phyloP scores from a whole-genome alignment of 2,888 invertebrate genomes.

The Syrista parreyssii region DNA sequence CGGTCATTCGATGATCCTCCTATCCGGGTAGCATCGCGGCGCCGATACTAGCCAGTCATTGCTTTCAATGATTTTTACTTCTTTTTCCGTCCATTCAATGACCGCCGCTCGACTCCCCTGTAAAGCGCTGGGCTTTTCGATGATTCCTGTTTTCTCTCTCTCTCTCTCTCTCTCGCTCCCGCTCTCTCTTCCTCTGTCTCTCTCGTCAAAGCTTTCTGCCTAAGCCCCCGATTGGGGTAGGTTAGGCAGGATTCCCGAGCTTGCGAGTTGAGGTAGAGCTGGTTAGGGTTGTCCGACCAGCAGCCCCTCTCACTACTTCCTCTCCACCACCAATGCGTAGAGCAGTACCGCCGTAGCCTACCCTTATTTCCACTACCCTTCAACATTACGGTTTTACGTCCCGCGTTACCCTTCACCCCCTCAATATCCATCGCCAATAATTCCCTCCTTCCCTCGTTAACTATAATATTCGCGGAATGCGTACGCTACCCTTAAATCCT shows the following conservation, averaged over 20 bases:
- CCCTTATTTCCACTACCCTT: not conserved
- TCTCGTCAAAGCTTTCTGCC: slow-evolving; percentile 28
- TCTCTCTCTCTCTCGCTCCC: slow-evolving; percentile 31
- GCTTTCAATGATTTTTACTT: slow-evolving; percentile 64
- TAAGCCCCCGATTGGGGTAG: slow-evolving; percentile 60
- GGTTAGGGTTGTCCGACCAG: slow-evolving; percentile 27
- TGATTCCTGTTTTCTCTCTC: slow-evolving; percentile 33
- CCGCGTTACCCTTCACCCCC: not conserved
- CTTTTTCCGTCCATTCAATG: slow-evolving; percentile 63
- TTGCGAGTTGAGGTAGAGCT: slow-evolving; percentile 25
- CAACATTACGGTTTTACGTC: not conserved
- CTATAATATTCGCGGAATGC: not conserved
- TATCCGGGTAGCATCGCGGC: slow-evolving; percentile 32
- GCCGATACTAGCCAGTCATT: slow-evolving; percentile 54
- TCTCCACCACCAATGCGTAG: not conserved
- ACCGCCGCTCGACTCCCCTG: slow-evolving; percentile 43
- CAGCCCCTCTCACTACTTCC: slow-evolving; percentile 12
- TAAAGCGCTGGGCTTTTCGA: slow-evolving; percentile 50
- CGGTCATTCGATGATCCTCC: slow-evolving; percentile 65
- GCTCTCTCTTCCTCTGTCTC: slow-evolving; percentile 43
- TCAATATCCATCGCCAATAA: not conserved
- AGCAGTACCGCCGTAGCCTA: not conserved
- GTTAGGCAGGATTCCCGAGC: slow-evolving; percentile 48
- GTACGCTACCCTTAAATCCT: not conserved
- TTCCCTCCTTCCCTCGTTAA: not conserved